Conservation (phyloP, 1,140 invertebrate species). For the Saccostrea cuccullata region DNA sequence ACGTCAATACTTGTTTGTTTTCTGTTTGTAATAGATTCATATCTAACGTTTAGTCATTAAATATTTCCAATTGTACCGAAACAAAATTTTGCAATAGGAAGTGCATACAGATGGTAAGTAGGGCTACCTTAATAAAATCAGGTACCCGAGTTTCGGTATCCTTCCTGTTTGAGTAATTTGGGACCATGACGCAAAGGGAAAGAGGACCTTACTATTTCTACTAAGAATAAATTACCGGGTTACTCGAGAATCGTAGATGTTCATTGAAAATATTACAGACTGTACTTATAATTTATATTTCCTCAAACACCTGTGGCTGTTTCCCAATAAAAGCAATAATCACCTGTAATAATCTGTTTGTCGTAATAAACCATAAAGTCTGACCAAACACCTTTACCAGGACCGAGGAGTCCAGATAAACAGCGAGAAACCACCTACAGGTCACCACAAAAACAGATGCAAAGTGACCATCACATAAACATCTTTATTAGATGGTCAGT, state of each 20-base stretch:
- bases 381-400: not conserved
- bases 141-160: not conserved
- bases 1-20: conserved; percentile 20
- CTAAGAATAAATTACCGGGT: no score
- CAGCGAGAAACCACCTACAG: not conserved
- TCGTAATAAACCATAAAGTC: no score
- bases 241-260: no score
- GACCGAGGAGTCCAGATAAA: not conserved
- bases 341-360: no score
- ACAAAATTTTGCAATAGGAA: not conserved
- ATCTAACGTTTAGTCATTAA: not conserved
- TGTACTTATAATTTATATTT: no score
- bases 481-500: not conserved
- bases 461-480: not conserved
- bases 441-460: not conserved
- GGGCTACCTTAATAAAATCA: not conserved
- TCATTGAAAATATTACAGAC: no score
- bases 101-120: not conserved
- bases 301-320: no score
- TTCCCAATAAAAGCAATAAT: no score
- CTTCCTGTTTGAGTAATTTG: not conserved
- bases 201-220: no score
- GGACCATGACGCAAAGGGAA: not conserved
- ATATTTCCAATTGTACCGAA: not conserved
- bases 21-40: conserved; percentile 1